Evolutionary conservation across 2,113 vertebrate species (phyloP), one percentile per base, ranked within the genome.

Genomic region (Leucoraja erinaceus): DNA sequence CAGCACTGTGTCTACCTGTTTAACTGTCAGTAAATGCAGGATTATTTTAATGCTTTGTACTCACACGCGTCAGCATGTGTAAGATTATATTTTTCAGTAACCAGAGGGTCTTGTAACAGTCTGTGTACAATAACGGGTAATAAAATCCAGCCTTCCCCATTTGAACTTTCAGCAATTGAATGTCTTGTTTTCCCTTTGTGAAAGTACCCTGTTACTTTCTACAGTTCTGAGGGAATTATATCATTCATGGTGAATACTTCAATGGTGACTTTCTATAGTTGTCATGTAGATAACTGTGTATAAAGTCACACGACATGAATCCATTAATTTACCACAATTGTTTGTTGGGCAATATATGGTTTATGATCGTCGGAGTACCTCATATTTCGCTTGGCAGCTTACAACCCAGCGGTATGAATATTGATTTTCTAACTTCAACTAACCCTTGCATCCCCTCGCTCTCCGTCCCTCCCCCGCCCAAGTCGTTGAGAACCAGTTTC

Each of bases 91-190:
- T 86, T 86, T 86, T 86, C 28, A 63, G 28, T 31, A 31, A 88
- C 59, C n/a, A 88, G 59, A 63, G 28, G 56, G 11, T 61, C n/a
- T 18, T 63, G 83, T 63, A 88, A 88, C 59, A 88, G 83, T 88
- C 59, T 88, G 83, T 31, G 83, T 88, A 88, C 31, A 25, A 61
- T 84, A 84, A 84, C 59, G 63, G 28, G 59, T 88, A 88, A 88
- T 88, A 56, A 88, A 63, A 88, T 88, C 59, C 83, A 88, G 83
- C n/a, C 59, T 88, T 66, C n/a, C 59, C 59, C 59, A 88, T 88
- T 66, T 63, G 83, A 88, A 61, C 83, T 88, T 88, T 88, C 63
- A 88, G 59, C 63, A 28, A 66, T 88, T 88, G 83, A 88, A 61
- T 63, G 28, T 63, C 59, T 88, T 56, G 83, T 88, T 88, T 88